These are phyloP conservation scores for Tragelaphus strepsiceros DNA, from an alignment of 2,113 vertebrate genomes.

Conservation along the genomic window DNA sequence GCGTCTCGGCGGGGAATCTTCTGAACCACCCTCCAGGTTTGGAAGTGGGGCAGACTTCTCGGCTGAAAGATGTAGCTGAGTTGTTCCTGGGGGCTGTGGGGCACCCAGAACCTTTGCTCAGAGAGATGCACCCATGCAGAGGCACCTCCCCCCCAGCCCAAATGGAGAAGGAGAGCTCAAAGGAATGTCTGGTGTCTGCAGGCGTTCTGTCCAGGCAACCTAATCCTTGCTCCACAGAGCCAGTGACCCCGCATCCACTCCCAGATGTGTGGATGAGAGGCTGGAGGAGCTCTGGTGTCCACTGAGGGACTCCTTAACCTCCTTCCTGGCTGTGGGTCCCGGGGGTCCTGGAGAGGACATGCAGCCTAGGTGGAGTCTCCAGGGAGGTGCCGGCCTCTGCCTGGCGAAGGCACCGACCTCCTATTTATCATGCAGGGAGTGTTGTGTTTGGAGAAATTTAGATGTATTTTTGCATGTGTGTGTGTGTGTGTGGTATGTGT, in stretches of 20 bases:
- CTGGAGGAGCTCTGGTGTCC: neutral
- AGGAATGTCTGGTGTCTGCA: accelerated
- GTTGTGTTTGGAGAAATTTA: conserved; percentile 82
- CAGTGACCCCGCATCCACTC: accelerated
- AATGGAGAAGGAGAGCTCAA: neutral
- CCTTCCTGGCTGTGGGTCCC: neutral
- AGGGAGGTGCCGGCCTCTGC: neutral
- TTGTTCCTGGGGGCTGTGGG: neutral
- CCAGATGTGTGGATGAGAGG: neutral
- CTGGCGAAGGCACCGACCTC: neutral
- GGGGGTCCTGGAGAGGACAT: neutral
- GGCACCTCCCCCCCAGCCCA: accelerated
- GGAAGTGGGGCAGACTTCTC: neutral
- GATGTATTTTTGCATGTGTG: conserved; percentile 76
- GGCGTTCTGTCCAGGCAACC: neutral
- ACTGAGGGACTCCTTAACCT: neutral
- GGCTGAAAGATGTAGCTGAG: neutral
- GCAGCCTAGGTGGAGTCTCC: accelerated
- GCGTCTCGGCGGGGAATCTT: accelerated
- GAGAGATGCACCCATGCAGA: neutral
- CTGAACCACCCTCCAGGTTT: neutral
- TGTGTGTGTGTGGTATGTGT: neutral
- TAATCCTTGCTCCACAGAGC: accelerated
- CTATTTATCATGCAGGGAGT: conserved; percentile 81
- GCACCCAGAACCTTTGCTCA: neutral